Percentiles rank a stretch among this genome's conserved stretches.
phyloP scores from a whole-genome alignment of 2,888 invertebrate species.

The Mylabris sibirica region DNA sequence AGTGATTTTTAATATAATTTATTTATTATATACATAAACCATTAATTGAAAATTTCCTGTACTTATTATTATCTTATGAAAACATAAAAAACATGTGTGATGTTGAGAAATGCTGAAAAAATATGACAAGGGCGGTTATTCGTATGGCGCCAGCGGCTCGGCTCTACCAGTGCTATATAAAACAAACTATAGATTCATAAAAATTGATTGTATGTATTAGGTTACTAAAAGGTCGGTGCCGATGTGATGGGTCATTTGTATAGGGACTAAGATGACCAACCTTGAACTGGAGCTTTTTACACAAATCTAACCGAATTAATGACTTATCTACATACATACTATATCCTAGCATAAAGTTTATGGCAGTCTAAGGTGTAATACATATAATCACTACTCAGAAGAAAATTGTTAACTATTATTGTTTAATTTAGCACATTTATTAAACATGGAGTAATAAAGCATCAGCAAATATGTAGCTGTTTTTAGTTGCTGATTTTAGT shows the following conservation, averaged over 20 bases:
- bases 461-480: no score
- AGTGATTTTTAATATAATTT: no score
- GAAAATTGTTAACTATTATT: no score
- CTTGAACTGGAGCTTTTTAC: neutral
- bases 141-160: conserved; percentile 7
- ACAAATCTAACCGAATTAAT: neutral
- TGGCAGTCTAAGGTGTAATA: no score
- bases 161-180: neutral
- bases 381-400: no score
- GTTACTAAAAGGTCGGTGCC: neutral
- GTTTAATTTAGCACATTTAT: no score
- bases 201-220: neutral
- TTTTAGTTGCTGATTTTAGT: no score
- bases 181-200: neutral
- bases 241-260: conserved; percentile 10
- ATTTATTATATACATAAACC: no score
- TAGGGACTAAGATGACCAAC: neutral
- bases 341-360: no score
- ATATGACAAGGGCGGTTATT: neutral
- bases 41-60: neutral
- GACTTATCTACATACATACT: no score
- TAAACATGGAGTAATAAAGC: no score
- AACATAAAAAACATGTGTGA: neutral
- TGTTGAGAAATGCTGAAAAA: neutral
- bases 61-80: neutral